Evolutionary conservation across 2,888 invertebrate species (phyloP).

Genomic region (Leptura quadrifasciata): DNA sequence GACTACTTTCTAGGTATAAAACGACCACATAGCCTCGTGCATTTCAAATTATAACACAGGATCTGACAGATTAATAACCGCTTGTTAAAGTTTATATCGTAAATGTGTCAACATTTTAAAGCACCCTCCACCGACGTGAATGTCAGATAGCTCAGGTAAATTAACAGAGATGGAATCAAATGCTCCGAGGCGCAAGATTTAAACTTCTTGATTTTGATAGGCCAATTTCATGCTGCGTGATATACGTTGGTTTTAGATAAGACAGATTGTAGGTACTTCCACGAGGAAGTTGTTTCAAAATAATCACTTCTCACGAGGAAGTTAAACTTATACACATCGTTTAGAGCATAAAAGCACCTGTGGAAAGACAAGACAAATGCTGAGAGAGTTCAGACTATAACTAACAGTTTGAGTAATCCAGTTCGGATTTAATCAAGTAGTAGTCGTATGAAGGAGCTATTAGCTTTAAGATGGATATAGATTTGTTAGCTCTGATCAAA

Average conservation of each 20-base stretch:
- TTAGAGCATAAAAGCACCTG: background rate
- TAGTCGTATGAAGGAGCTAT: background rate
- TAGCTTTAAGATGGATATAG: background rate
- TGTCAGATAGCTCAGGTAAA: conserved; percentile 1
- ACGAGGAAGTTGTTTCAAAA: background rate
- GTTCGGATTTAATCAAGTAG: background rate
- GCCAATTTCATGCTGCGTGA: background rate
- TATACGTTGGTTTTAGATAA: background rate
- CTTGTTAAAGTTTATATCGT: background rate
- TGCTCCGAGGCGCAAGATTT: background rate
- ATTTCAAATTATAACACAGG: background rate
- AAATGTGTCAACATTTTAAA: conserved; percentile 1
- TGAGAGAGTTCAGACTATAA: background rate
- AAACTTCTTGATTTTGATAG: background rate
- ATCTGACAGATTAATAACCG: background rate
- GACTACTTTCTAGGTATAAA: no score
- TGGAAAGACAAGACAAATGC: background rate
- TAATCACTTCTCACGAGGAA: background rate
- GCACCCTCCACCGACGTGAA: background rate
- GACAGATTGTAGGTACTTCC: background rate
- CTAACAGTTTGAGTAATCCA: background rate
- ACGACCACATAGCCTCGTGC: background rate
- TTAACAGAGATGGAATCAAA: background rate
- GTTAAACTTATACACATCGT: background rate
- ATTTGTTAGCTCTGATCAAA: no score